Base-by-base conservation (phyloP, 92 coral and sea anemone genomes). In the Phymanthus crucifer region DNA sequence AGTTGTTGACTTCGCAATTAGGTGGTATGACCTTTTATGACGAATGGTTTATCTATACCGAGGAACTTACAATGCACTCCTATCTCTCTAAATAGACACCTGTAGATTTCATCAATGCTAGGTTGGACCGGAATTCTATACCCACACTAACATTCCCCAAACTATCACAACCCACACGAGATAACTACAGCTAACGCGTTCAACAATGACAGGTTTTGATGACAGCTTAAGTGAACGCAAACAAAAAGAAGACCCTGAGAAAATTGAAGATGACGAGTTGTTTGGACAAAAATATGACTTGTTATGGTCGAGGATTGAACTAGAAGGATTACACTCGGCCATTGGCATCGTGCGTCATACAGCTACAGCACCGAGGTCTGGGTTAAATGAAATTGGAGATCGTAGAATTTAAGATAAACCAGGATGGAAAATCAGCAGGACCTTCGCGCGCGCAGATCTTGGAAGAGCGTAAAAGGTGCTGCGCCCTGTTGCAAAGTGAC, bases 71-170 rank as follows among this genome's bases (percentile, higher is more conserved):
- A 57, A 57, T n/a, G 66, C 29, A 19, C 68, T 17, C 68, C 29
- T 61, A 34, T 23, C 48, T 16, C 56, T 21, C 64, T 54, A 7
- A 54, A 6, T 19, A 40, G 50, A 40, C 75, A 35, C 52, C 50
- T 71, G 75, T 71, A 71, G 75, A 61, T 71, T 71, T 35, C 48
- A 71, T 71, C 52, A 36, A 24, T 26, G n/a, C 4, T 36, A 71
- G 74, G 48, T 57, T 19, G 40, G 29, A 71, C 75, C 19, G 75
- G 75, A 71, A 71, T 71, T 71, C 75, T 38, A 35, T 50, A 40
- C 52, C 19, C 33, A 12, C 75, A 71, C 52, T 36, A 71, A 21
- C 57, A 71, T 71, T 71, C 75, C 56, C 52, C 56, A 61, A n/a
- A 61, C 17, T 61, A 61, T 24, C 5, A 34, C 29, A 61, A 61